Percentiles rank a stretch among this genome's conserved stretches.
Evolutionary conservation across 2,797 vertebrate species (phyloP).

Genomic region (Leptodactylus fallax): DNA sequence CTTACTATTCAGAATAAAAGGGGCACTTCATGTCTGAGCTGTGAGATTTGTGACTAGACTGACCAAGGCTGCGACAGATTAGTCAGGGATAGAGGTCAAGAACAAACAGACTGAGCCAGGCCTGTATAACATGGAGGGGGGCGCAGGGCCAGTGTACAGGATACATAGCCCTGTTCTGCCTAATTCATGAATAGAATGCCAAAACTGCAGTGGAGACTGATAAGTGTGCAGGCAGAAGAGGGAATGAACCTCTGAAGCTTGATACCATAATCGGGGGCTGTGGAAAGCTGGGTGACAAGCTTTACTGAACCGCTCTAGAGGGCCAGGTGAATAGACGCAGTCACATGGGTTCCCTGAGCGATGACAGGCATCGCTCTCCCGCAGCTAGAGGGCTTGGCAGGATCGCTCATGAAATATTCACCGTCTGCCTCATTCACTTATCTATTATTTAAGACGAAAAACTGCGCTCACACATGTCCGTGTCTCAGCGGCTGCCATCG

Average conservation of each 20-base stretch:
- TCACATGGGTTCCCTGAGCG: background rate
- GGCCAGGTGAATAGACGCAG: background rate
- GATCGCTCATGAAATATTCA: conserved; percentile 38
- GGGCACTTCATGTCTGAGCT: background rate
- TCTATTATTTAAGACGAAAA: conserved; percentile 32
- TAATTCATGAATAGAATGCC: background rate
- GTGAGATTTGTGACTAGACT: background rate
- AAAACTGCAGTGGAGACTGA: background rate
- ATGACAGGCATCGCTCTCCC: background rate
- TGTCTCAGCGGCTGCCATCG: background rate
- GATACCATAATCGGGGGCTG: too few species aligned
- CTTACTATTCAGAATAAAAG: background rate
- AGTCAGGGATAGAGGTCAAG: background rate
- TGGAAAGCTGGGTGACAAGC: background rate
- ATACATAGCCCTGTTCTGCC: background rate
- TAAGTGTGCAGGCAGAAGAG: background rate
- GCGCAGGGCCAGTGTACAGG: background rate
- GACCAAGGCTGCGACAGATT: background rate
- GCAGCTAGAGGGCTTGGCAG: background rate
- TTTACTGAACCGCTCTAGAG: background rate
- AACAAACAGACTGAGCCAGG: background rate
- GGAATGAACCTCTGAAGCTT: too few species aligned
- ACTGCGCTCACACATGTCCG: background rate
- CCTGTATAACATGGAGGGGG: background rate
- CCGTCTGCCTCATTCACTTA: background rate